A percentile compares a stretch with the other conserved stretches of the same genome.
Evolutionary conservation across 1,140 invertebrate species (phyloP).

Genomic region (Zaprionus kolodkinae): DNA sequence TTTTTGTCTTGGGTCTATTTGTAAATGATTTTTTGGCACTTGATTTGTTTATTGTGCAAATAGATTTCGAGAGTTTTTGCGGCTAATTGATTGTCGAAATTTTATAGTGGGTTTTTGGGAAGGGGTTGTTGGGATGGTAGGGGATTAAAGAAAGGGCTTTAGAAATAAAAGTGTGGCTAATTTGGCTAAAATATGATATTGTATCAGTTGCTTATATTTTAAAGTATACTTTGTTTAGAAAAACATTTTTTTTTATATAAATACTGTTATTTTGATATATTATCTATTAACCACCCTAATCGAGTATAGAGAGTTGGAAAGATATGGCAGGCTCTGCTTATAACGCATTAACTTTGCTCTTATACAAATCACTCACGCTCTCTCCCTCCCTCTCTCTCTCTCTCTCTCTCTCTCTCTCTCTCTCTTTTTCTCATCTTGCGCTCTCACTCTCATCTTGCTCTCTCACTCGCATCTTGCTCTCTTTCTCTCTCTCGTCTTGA

Average conservation of each 20-base stretch:
- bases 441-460: not conserved
- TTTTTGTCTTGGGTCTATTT: conserved; percentile 35
- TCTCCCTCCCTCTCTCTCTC: not conserved
- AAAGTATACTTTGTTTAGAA: not conserved
- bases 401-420: too few species aligned
- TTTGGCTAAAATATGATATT: too few species aligned
- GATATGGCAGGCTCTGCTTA: not conserved
- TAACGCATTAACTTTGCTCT: not conserved
- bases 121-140: not conserved
- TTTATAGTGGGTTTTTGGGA: not conserved
- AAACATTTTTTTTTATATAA: too few species aligned
- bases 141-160: too few species aligned
- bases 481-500: not conserved
- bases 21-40: conserved; percentile 54
- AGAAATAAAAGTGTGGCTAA: too few species aligned
- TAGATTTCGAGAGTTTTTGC: conserved; percentile 6
- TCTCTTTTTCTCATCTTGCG: not conserved
- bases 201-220: not conserved
- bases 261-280: not conserved
- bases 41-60: conserved; percentile 56
- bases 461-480: too few species aligned
- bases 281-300: too few species aligned
- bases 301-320: not conserved
- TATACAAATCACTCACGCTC: not conserved
- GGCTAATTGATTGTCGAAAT: conserved; percentile 36